Conservation (phyloP, 2,113 vertebrate genomes). For the Triplophysa rosa region DNA sequence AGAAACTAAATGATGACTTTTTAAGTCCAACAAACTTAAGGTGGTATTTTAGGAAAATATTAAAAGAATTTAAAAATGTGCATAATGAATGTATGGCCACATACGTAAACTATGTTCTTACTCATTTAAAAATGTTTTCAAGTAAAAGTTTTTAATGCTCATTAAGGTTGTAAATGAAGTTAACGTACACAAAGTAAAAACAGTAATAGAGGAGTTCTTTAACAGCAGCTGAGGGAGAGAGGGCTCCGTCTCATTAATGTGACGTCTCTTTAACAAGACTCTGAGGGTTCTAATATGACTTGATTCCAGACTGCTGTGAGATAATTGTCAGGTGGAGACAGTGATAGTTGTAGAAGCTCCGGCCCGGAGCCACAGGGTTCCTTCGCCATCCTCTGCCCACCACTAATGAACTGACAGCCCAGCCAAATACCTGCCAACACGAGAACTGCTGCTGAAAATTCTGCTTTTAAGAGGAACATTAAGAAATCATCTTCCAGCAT, state of each 20-base stretch:
- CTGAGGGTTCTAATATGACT: slow-evolving; percentile 49
- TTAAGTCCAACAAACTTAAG: too few relatives aligned
- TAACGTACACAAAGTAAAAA: neutral
- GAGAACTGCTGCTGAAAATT: neutral
- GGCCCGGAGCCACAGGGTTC: slow-evolving; percentile 28
- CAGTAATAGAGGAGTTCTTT: neutral
- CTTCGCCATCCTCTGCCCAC: neutral
- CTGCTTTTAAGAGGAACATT: slow-evolving; percentile 15
- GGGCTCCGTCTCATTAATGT: slow-evolving; percentile 38
- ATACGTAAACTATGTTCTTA: too few relatives aligned
- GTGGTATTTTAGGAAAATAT: too few relatives aligned
- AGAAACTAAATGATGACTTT: too few relatives aligned
- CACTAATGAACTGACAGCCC: slow-evolving; percentile 48
- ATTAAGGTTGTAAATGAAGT: neutral
- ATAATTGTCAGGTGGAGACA: slow-evolving; percentile 50
- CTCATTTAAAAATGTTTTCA: neutral
- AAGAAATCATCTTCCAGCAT: neutral
- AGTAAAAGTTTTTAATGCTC: neutral
- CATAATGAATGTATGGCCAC: too few relatives aligned
- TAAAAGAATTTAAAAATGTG: too few relatives aligned
- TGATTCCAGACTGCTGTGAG: slow-evolving; percentile 39
- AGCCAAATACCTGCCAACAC: slow-evolving; percentile 20
- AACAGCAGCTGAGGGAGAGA: slow-evolving; percentile 22
- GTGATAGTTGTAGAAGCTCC: neutral
- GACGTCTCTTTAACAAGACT: slow-evolving; percentile 44